phyloP scores from a whole-genome alignment of 2,113 vertebrate genomes.

The Rhegmatorhina hoffmannsi region DNA sequence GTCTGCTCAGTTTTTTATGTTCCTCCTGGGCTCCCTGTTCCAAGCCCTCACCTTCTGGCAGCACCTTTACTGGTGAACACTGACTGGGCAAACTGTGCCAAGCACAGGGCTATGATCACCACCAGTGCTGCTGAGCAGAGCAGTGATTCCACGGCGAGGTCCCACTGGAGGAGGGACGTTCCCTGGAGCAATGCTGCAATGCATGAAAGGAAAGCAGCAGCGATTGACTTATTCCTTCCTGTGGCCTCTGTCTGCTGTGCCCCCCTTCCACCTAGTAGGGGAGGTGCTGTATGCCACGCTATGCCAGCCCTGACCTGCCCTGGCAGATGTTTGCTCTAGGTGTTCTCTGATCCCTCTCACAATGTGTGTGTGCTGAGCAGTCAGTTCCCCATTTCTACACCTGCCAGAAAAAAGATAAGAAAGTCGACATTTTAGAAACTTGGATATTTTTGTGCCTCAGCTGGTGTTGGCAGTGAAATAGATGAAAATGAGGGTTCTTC shows the following conservation, averaged over 20 bases:
- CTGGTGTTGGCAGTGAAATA: not conserved
- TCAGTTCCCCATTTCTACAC: not conserved
- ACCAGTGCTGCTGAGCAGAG: not conserved
- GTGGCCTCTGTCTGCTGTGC: rapidly evolving
- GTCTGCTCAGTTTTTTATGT: not conserved
- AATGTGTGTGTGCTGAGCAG: rapidly evolving
- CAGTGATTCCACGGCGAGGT: not conserved
- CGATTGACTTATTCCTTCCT: not conserved
- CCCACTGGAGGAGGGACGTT: not conserved
- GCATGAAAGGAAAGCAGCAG: not conserved
- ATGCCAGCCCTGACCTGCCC: not conserved
- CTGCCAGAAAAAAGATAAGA: not conserved
- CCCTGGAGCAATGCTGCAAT: rapidly evolving
- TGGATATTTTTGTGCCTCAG: not conserved
- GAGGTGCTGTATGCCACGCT: not conserved
- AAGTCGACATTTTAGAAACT: not conserved
- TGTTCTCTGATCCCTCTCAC: not conserved
- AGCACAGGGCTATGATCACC: not conserved
- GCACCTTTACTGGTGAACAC: rapidly evolving
- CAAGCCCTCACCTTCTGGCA: not conserved
- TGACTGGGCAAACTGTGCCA: not conserved
- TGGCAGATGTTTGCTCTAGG: not conserved
- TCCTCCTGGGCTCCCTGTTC: not conserved
- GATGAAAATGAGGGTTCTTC: not conserved
- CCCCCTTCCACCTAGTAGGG: not conserved